A percentile compares a stretch with the other conserved stretches of the same genome.
phyloP scores from a whole-genome alignment of 2,797 vertebrate species.

The Melanogrammus aeglefinus region DNA sequence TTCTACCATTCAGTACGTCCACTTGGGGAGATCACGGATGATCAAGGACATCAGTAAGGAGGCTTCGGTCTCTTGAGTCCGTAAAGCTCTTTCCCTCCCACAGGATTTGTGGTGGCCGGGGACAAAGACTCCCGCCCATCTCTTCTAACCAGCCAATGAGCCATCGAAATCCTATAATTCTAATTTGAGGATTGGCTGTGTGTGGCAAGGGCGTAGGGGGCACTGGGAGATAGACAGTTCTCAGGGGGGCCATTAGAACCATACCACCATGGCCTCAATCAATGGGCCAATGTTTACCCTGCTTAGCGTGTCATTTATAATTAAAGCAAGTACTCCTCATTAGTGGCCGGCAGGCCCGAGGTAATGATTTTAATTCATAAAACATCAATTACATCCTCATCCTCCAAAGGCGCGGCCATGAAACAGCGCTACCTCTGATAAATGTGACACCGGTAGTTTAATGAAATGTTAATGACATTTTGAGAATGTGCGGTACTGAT shows the following conservation, averaged over 20 bases:
- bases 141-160: slow-evolving; percentile 70
- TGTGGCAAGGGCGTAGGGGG: slow-evolving; percentile 70
- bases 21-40: slow-evolving; percentile 13
- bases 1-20: slow-evolving; percentile 1
- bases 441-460: slow-evolving; percentile 44
- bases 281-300: slow-evolving; percentile 75
- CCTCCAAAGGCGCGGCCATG: slow-evolving; percentile 48
- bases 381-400: slow-evolving; percentile 65
- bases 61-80: slow-evolving; percentile 45
- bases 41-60: slow-evolving; percentile 33
- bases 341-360: slow-evolving; percentile 60
- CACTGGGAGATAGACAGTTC: slow-evolving; percentile 67
- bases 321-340: slow-evolving; percentile 72
- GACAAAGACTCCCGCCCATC: slow-evolving; percentile 52
- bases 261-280: slow-evolving; percentile 70
- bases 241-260: slow-evolving; percentile 71
- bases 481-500: slow-evolving; percentile 26
- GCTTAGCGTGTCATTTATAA: slow-evolving; percentile 73
- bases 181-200: slow-evolving; percentile 71
- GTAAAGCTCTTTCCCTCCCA: slow-evolving; percentile 43
- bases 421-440: slow-evolving; percentile 47
- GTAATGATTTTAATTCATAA: slow-evolving; percentile 72
- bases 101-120: slow-evolving; percentile 60
- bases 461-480: slow-evolving; percentile 54
- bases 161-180: slow-evolving; percentile 72